Percentiles rank a stretch among this genome's conserved stretches.
phyloP scores from a whole-genome alignment of 1,140 invertebrate species.

The Hyposmocoma kahamanoa region DNA sequence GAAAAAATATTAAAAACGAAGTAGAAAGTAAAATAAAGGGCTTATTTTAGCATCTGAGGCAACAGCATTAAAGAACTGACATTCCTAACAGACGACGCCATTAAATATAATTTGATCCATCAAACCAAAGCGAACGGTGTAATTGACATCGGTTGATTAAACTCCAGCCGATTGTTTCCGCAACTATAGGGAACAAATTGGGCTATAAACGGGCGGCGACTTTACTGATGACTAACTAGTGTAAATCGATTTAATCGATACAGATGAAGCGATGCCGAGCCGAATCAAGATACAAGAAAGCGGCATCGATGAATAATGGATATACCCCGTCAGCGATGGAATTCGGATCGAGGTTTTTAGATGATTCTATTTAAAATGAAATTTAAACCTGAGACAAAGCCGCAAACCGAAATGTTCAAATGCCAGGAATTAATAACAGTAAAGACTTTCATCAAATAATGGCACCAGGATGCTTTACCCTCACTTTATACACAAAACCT shows the following conservation, averaged over 20 bases:
- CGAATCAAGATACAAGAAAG: constrained; percentile 27
- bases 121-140: background rate
- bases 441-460: no score
- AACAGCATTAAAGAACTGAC: no score
- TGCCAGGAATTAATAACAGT: no score
- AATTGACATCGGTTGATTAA: background rate
- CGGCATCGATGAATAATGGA: constrained; percentile 32
- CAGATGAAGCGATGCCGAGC: constrained; percentile 18
- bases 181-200: constrained; percentile 26
- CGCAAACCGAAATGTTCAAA: no score
- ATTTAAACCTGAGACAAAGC: background rate
- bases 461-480: background rate
- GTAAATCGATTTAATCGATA: constrained; percentile 34
- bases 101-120: background rate
- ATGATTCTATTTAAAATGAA: constrained; percentile 13
- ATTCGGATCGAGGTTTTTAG: constrained; percentile 8
- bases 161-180: constrained; percentile 18
- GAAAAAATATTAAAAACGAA: no score
- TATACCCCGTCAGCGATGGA: constrained; percentile 1
- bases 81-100: background rate
- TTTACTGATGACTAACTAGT: constrained; percentile 31
- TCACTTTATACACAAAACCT: background rate
- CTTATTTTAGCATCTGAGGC: no score
- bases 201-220: constrained; percentile 20
- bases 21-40: no score